Conservation (phyloP, 1,140 invertebrate genomes). For the Wasmannia auropunctata region DNA sequence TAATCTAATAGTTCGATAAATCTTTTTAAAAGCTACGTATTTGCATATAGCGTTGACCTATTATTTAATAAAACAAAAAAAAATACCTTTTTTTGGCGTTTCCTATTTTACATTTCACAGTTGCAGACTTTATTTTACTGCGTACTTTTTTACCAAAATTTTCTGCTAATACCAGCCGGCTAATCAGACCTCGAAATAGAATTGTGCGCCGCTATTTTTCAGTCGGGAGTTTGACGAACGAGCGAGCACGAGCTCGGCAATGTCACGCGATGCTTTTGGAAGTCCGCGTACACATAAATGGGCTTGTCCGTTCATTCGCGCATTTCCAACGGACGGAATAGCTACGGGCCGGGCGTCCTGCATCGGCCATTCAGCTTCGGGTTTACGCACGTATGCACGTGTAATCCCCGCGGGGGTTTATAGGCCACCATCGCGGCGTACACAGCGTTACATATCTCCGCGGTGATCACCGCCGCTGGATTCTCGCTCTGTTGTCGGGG, state of each 20-base stretch:
- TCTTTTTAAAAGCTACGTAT: not conserved
- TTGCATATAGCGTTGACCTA: not conserved
- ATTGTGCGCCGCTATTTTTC: constrained; percentile 38
- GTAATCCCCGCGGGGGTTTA: constrained; percentile 81
- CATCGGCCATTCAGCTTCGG: constrained; percentile 65
- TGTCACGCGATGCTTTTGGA: constrained; percentile 38
- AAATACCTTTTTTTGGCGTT: not conserved
- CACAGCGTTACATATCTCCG: constrained; percentile 70
- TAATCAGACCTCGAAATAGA: constrained; percentile 32
- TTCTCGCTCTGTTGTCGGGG: constrained; percentile 65
- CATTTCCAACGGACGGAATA: constrained; percentile 64
- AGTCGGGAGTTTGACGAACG: constrained; percentile 44
- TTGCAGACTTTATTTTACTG: constrained; percentile 4
- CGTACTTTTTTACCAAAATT: not conserved
- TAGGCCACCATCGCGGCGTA: constrained; percentile 75
- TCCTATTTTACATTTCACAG: not conserved
- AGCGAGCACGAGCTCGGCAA: constrained; percentile 9
- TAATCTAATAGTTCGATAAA: not conserved
- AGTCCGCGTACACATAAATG: constrained; percentile 51
- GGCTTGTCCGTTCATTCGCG: constrained; percentile 57
- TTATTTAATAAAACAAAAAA: not conserved
- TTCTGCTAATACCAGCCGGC: not conserved
- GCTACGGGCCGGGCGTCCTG: constrained; percentile 50
- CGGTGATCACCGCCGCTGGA: constrained; percentile 60
- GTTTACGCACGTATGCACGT: constrained; percentile 76